These are phyloP conservation scores for honey bee (Apis mellifera) DNA, from an alignment of 1,140 invertebrate genomes.

Conservation along the genomic window DNA sequence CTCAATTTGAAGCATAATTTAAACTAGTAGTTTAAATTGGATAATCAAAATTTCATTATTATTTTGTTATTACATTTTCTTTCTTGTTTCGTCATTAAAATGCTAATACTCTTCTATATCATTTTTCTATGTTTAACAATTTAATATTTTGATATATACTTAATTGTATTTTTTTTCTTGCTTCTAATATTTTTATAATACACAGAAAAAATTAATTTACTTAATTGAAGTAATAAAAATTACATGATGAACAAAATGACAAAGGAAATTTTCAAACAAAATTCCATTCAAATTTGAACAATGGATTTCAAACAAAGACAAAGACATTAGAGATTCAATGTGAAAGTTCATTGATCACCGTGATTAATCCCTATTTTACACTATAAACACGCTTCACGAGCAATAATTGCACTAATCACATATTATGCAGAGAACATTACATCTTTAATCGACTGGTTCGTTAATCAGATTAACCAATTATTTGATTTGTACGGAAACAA, in stretches of 20 bases:
- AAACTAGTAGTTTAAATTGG: neutral
- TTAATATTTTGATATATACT: too few species aligned
- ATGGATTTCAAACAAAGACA: neutral
- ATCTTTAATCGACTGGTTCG: slow-evolving; percentile 49
- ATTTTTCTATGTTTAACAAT: too few species aligned
- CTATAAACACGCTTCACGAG: slow-evolving; percentile 1
- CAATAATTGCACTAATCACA: slow-evolving; percentile 8
- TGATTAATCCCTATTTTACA: neutral
- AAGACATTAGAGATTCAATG: neutral
- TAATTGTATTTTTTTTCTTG: too few species aligned
- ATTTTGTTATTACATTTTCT: neutral
- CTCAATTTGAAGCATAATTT: neutral
- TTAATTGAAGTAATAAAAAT: too few species aligned
- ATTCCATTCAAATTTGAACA: neutral
- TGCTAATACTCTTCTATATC: too few species aligned
- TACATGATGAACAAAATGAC: too few species aligned
- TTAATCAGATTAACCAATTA: slow-evolving; percentile 62
- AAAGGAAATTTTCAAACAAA: neutral
- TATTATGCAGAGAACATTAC: slow-evolving; percentile 41
- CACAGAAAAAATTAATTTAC: too few species aligned
- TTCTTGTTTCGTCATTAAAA: neutral
- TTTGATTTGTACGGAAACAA: slow-evolving; percentile 44
- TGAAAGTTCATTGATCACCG: neutral
- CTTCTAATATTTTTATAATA: too few species aligned
- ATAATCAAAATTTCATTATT: neutral